A percentile compares a stretch with the other conserved stretches of the same genome.
These are phyloP conservation scores for Aplidium turbinatum DNA, from an alignment of 23 tunicate species.

Conservation along the genomic window DNA sequence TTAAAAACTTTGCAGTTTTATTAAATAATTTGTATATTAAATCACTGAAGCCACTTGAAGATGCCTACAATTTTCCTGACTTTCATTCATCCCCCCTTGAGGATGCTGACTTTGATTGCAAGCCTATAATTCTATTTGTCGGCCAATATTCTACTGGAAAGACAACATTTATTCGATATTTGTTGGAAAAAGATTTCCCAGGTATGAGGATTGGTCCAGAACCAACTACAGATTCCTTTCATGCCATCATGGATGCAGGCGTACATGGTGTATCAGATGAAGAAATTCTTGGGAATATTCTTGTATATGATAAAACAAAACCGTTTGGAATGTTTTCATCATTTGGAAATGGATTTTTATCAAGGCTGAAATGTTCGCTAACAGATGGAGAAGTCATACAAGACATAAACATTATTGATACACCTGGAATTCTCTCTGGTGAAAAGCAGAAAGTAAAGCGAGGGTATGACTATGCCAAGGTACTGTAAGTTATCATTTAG, in stretches of 20 bases:
- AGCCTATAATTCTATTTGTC: conserved; percentile 92
- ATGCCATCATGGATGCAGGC: conserved; percentile 90
- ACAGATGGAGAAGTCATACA: conserved; percentile 89
- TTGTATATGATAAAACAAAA: conserved; percentile 88
- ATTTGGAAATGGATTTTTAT: conserved; percentile 91
- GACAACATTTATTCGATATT: conserved; percentile 94
- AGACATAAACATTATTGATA: conserved; percentile 93
- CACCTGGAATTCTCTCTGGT: conserved; percentile 99
- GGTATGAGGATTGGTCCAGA: conserved; percentile 99
- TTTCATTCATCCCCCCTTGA: conserved; percentile 95
- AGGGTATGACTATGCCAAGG: conserved; percentile 94
- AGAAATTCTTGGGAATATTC: conserved; percentile 93
- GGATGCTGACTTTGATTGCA: conserved; percentile 98
- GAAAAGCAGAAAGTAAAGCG: conserved; percentile 97
- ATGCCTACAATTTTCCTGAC: conserved; percentile 93
- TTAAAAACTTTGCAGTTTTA: conserved; percentile 76
- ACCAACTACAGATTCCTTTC: conserved; percentile 98
- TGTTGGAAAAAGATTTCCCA: conserved; percentile 94
- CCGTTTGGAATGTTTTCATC: conserved; percentile 93
- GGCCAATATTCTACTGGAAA: conserved; percentile 99
- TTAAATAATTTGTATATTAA: conserved; percentile 78
- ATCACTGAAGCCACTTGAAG: conserved; percentile 81
- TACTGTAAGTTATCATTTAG: too few relatives aligned
- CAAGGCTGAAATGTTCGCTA: conserved; percentile 83
- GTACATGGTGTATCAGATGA: conserved; percentile 68